A percentile compares a stretch with the other conserved stretches of the same genome.
phyloP scores from a whole-genome alignment of 2,113 vertebrate species.

The Zosterops borbonicus region DNA sequence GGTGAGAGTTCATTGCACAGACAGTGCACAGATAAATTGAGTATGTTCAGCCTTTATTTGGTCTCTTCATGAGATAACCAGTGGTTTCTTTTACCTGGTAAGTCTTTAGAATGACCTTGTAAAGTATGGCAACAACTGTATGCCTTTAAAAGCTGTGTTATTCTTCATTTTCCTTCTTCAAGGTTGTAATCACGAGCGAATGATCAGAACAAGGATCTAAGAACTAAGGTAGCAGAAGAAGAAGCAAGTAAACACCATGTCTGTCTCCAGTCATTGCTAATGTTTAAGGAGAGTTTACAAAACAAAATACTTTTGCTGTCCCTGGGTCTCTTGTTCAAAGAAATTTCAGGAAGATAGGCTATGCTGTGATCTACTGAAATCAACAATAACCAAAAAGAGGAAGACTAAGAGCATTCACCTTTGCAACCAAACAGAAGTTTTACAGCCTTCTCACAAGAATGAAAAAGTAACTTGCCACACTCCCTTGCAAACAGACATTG shows the following conservation, averaged over 20 bases:
- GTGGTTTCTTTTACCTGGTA: not conserved
- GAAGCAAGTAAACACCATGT: not conserved
- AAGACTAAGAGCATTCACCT: not conserved
- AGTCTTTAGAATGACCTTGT: not conserved
- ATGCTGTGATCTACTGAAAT: not conserved
- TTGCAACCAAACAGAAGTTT: not conserved
- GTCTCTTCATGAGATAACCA: conserved; percentile 1
- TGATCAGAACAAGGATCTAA: not conserved
- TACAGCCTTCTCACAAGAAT: not conserved
- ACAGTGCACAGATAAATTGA: conserved; percentile 34
- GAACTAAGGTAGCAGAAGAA: not conserved
- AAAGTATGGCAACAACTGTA: not conserved
- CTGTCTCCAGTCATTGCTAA: not conserved
- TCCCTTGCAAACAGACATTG: not conserved
- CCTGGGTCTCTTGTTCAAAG: not conserved
- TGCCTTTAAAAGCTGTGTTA: not conserved
- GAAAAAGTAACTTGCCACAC: not conserved
- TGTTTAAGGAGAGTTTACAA: not conserved
- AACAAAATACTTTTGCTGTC: not conserved
- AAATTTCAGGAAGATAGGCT: not conserved
- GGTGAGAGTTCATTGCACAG: conserved; percentile 67
- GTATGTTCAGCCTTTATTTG: not conserved
- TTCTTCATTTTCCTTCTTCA: not conserved
- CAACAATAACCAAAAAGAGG: not conserved
- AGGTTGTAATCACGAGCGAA: not conserved